A percentile compares a stretch with the other conserved stretches of the same genome.
These are phyloP conservation scores for Heliconius erato DNA, from an alignment of 2,888 invertebrate species.

Conservation along the genomic window DNA sequence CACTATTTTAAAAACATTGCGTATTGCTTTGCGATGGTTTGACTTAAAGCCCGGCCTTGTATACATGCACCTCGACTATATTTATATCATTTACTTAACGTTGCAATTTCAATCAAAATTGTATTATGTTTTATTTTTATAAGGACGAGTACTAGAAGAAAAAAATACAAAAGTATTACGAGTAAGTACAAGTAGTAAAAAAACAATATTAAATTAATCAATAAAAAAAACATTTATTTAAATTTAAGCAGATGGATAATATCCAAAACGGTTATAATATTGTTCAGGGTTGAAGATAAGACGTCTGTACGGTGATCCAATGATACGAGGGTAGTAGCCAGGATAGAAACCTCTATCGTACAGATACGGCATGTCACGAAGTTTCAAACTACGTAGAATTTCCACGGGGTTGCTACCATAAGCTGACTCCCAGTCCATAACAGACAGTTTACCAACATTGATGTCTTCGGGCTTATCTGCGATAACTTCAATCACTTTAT, in stretches of 20 bases:
- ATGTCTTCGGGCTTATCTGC: not conserved
- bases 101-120: too few relatives aligned
- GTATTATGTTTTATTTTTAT: too few relatives aligned
- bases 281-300: conserved; percentile 1
- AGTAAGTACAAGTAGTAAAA: too few relatives aligned
- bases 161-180: too few relatives aligned
- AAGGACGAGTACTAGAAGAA: too few relatives aligned
- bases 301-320: not conserved
- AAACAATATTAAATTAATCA: not conserved
- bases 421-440: conserved; percentile 28
- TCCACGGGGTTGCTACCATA: conserved; percentile 3
- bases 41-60: too few relatives aligned
- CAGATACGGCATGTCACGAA: not conserved
- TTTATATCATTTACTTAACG: too few relatives aligned
- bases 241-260: conserved; percentile 1
- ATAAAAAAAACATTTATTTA: not conserved
- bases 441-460: conserved; percentile 1
- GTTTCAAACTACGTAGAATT: not conserved
- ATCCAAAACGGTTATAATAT: conserved; percentile 9
- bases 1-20: too few relatives aligned
- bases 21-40: too few relatives aligned
- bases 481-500: conserved; percentile 3
- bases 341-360: conserved; percentile 9
- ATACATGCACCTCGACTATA: too few relatives aligned
- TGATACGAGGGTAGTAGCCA: not conserved